Evolutionary conservation across 2,888 invertebrate species (phyloP).

Genomic region (Neuroscelio doddi): DNA sequence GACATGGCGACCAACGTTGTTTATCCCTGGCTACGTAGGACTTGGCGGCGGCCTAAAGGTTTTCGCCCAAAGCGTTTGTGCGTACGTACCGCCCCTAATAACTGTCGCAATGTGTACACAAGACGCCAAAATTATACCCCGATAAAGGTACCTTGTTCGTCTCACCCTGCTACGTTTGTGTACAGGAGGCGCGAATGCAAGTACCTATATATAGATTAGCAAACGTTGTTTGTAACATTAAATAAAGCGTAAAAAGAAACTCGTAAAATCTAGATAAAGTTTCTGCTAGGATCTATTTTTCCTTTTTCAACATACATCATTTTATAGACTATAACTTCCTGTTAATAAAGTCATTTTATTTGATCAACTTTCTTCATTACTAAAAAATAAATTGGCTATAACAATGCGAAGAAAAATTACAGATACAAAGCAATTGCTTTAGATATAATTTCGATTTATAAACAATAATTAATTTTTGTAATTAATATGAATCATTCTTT

Average conservation of each 20-base stretch:
- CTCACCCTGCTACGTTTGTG: constrained; percentile 26
- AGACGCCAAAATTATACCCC: constrained; percentile 45
- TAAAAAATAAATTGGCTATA: too few relatives aligned
- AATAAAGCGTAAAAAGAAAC: constrained; percentile 41
- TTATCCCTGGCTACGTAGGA: constrained; percentile 30
- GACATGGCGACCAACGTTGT: not conserved
- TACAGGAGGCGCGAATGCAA: constrained; percentile 23
- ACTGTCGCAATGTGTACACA: constrained; percentile 43
- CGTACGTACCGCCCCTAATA: constrained; percentile 42
- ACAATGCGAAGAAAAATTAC: too few relatives aligned
- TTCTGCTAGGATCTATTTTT: constrained; percentile 7
- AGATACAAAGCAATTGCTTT: too few relatives aligned
- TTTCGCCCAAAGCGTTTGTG: constrained; percentile 42
- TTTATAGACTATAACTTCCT: not conserved
- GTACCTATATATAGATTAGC: constrained; percentile 36
- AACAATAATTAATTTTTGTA: too few relatives aligned
- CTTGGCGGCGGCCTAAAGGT: constrained; percentile 39
- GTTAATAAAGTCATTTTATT: not conserved
- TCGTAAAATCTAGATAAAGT: constrained; percentile 42
- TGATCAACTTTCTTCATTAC: not conserved
- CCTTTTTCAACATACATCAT: constrained; percentile 10
- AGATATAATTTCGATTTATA: too few relatives aligned
- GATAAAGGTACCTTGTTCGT: constrained; percentile 42
- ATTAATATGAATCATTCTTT: too few relatives aligned
- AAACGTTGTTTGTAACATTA: constrained; percentile 44